A percentile compares a stretch with the other conserved stretches of the same genome.
phyloP scores from a whole-genome alignment of 2,113 vertebrate genomes.

The Noctilio leporinus region DNA sequence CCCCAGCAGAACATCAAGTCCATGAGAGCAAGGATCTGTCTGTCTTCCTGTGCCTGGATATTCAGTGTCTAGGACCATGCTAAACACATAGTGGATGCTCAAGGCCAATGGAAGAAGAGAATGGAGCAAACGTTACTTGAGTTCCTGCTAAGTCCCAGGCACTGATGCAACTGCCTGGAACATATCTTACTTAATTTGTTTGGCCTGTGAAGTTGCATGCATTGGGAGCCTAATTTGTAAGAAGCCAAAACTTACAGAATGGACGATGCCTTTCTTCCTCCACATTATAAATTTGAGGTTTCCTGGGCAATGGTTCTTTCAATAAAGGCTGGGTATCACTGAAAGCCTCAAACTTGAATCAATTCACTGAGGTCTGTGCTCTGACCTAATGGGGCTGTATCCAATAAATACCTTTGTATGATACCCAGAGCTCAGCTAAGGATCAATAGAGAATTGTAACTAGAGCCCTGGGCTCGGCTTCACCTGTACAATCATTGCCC shows the following conservation, averaged over 20 bases:
- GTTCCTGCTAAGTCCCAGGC: neutral
- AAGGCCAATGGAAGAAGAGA: neutral
- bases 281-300: neutral
- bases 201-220: neutral
- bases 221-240: neutral
- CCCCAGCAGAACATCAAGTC: neutral
- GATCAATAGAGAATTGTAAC: constrained; percentile 31
- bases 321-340: neutral
- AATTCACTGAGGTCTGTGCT: neutral
- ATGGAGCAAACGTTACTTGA: neutral
- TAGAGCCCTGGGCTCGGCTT: neutral
- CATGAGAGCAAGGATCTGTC: neutral
- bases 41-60: neutral
- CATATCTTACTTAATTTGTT: neutral
- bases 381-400: neutral
- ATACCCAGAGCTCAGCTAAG: neutral
- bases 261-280: neutral
- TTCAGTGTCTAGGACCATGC: neutral
- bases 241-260: neutral
- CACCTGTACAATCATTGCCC: neutral
- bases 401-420: neutral
- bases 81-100: neutral
- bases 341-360: neutral
- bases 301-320: neutral
- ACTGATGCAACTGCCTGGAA: neutral